Evolutionary conservation across 2,888 invertebrate genomes (phyloP).

Genomic region (Aspidiotus rigidus): DNA sequence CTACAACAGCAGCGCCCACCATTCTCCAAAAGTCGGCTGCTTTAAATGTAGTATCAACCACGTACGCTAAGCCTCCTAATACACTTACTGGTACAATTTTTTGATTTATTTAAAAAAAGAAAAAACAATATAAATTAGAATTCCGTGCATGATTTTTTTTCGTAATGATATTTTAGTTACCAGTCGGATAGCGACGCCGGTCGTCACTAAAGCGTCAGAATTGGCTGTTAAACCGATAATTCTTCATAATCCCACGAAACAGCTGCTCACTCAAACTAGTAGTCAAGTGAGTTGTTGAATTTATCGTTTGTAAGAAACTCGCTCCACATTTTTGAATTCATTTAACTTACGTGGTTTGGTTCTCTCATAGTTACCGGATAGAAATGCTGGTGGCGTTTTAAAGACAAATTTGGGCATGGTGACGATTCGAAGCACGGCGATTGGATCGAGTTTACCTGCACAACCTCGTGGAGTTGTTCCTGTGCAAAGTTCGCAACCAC

Average conservation of each 20-base stretch:
- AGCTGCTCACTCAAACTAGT: constrained; percentile 16
- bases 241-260: constrained; percentile 27
- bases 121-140: not conserved
- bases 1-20: constrained; percentile 17
- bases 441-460: constrained; percentile 15
- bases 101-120: not conserved
- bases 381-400: constrained; percentile 20
- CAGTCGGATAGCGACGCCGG: constrained; percentile 28
- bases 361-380: constrained; percentile 15
- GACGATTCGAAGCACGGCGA: constrained; percentile 23
- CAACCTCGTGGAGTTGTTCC: constrained; percentile 14
- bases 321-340: not conserved
- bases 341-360: not conserved
- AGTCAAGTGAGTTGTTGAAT: constrained; percentile 10
- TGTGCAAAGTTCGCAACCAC: constrained; percentile 19
- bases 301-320: not conserved
- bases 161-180: constrained; percentile 9
- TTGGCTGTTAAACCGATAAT: constrained; percentile 25
- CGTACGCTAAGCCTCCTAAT: constrained; percentile 17
- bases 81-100: constrained; percentile 19
- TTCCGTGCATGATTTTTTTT: not conserved
- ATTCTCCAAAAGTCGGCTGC: constrained; percentile 19
- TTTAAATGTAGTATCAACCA: constrained; percentile 22
- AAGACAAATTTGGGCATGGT: constrained; percentile 30
- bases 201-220: constrained; percentile 25